A percentile compares a stretch with the other conserved stretches of the same genome.
Evolutionary conservation across 1,140 invertebrate species (phyloP).

Genomic region (Caenorhabditis brenneri): DNA sequence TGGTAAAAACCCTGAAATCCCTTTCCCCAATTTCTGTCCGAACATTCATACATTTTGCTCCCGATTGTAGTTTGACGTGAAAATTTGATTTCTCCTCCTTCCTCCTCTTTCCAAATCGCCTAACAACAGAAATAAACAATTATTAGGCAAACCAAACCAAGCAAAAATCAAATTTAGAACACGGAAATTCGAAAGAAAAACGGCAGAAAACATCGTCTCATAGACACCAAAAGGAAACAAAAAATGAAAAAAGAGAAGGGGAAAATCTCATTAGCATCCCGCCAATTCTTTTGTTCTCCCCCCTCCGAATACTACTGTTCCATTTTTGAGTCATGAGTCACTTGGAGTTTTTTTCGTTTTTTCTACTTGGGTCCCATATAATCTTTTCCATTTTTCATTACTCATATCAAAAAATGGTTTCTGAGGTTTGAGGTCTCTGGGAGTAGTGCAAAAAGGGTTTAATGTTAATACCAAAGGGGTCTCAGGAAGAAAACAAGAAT

Average conservation of each 20-base stretch:
- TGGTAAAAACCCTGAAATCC: neutral
- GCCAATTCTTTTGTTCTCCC: neutral
- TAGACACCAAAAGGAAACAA: neutral
- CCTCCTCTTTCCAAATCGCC: neutral
- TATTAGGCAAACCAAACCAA: neutral
- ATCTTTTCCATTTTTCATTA: neutral
- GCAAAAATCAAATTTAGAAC: neutral
- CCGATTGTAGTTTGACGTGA: too few relatives aligned
- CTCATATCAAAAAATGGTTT: too few relatives aligned
- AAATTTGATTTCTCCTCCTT: too few relatives aligned
- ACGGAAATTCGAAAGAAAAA: neutral
- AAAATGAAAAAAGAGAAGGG: neutral
- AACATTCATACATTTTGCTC: too few relatives aligned
- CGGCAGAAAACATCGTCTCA: neutral
- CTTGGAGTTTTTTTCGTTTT: too few relatives aligned
- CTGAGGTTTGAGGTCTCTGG: neutral
- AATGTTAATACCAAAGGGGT: neutral
- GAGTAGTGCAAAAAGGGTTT: too few relatives aligned
- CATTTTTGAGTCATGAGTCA: neutral
- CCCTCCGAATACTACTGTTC: neutral
- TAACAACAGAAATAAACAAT: neutral
- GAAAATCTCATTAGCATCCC: neutral
- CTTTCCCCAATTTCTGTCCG: neutral
- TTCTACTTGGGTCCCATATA: too few relatives aligned
- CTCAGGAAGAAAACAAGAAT: neutral